Conservation (phyloP, 2,113 vertebrate species). For the Rhipidura dahli region DNA sequence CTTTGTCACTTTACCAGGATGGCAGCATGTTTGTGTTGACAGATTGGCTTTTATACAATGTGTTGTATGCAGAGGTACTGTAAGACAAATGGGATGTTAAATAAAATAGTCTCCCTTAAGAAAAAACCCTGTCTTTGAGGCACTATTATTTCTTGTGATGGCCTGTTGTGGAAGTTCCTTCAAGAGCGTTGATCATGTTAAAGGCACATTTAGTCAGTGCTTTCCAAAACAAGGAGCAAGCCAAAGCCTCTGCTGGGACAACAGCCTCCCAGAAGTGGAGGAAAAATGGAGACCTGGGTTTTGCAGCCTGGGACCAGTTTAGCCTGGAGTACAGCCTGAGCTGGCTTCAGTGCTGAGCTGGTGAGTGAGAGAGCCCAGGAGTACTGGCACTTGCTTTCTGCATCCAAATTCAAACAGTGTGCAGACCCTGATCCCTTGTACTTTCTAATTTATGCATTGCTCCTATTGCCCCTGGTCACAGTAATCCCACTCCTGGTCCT, state of each 20-base stretch:
- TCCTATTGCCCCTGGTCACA: background rate
- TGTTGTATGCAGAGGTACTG: background rate
- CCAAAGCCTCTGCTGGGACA: background rate
- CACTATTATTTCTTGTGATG: background rate
- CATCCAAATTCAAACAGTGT: background rate
- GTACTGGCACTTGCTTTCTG: background rate
- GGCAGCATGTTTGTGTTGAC: background rate
- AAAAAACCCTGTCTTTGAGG: background rate
- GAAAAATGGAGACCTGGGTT: background rate
- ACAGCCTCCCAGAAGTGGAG: fast-evolving
- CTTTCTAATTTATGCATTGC: background rate
- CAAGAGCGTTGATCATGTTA: background rate
- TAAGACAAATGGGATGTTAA: background rate
- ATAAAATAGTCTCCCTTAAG: conserved; percentile 17
- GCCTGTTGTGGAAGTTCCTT: background rate
- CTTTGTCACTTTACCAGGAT: conserved; percentile 33
- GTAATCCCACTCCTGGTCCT: background rate
- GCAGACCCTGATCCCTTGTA: background rate
- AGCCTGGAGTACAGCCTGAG: background rate
- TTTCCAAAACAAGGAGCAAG: background rate
- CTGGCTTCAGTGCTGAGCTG: background rate
- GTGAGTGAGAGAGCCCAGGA: background rate
- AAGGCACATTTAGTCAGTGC: background rate
- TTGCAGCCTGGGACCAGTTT: background rate
- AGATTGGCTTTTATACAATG: conserved; percentile 2